A percentile compares a stretch with the other conserved stretches of the same genome.
Conservation (phyloP, 2,113 vertebrate genomes). For the Todiramphus saurophagus region DNA sequence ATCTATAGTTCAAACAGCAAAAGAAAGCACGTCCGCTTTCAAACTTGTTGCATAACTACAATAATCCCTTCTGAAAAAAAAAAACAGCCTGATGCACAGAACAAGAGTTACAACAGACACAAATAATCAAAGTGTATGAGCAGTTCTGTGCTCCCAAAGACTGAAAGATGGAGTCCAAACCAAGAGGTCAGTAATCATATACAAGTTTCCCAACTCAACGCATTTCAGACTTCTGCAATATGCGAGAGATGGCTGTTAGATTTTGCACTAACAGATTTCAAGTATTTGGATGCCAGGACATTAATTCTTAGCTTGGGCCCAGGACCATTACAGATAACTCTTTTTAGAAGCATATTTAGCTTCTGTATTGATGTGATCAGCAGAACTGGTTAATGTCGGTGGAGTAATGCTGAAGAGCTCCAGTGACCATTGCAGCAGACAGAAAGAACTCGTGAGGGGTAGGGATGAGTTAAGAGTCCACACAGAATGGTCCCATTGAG, state of each 20-base stretch:
- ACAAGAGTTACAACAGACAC: not conserved
- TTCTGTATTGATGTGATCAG: not conserved
- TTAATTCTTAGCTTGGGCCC: not conserved
- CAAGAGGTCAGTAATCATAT: not conserved
- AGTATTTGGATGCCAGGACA: not conserved
- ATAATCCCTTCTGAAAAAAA: not conserved
- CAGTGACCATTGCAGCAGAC: not conserved
- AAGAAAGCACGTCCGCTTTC: not conserved
- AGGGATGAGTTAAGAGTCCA: not conserved
- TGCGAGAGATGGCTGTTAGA: not conserved
- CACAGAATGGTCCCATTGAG: not conserved
- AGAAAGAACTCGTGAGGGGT: not conserved
- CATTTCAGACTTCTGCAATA: not conserved
- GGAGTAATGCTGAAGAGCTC: not conserved
- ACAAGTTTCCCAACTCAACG: not conserved
- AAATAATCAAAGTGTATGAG: not conserved
- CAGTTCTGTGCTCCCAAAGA: not conserved
- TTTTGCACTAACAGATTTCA: not conserved
- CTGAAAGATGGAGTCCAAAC: not conserved
- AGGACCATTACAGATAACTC: not conserved
- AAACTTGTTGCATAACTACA: not conserved
- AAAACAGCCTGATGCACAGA: not conserved
- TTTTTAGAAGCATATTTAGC: not conserved
- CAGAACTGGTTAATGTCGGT: not conserved
- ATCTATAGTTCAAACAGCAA: not conserved